Percentiles rank a stretch among this genome's conserved stretches.
Conservation (phyloP, 2,113 vertebrate species). For the Strix uralensis region DNA sequence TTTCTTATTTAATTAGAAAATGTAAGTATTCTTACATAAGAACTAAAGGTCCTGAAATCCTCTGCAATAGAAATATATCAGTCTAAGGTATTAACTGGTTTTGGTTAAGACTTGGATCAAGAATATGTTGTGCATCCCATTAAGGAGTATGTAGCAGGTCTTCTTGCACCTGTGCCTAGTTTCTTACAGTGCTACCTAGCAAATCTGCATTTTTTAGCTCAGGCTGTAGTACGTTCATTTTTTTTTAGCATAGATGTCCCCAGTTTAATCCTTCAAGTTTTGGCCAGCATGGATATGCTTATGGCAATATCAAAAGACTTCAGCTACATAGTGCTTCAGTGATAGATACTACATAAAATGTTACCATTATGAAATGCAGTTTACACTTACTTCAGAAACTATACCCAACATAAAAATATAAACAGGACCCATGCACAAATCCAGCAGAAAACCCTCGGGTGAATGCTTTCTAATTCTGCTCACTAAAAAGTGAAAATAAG, state of each 20-base stretch:
- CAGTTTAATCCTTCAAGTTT: background rate
- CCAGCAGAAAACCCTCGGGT: background rate
- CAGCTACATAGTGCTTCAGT: background rate
- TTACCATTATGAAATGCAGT: background rate
- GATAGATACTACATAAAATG: background rate
- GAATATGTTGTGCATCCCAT: background rate
- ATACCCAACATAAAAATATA: background rate
- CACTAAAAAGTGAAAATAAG: background rate
- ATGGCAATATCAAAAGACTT: background rate
- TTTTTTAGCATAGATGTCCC: background rate
- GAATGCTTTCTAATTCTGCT: background rate
- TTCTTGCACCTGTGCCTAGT: background rate
- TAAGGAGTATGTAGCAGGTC: background rate
- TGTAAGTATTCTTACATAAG: background rate
- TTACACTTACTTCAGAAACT: background rate
- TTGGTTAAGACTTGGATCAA: background rate
- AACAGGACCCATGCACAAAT: background rate
- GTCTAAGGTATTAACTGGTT: background rate
- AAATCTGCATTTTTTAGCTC: background rate
- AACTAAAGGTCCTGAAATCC: background rate
- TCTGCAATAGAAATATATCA: background rate
- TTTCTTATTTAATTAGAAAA: background rate
- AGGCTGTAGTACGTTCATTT: background rate
- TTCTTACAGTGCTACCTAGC: background rate
- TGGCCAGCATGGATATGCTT: background rate